Base-by-base conservation (phyloP, 1,140 invertebrate genomes). In the Dendroctonus valens region DNA sequence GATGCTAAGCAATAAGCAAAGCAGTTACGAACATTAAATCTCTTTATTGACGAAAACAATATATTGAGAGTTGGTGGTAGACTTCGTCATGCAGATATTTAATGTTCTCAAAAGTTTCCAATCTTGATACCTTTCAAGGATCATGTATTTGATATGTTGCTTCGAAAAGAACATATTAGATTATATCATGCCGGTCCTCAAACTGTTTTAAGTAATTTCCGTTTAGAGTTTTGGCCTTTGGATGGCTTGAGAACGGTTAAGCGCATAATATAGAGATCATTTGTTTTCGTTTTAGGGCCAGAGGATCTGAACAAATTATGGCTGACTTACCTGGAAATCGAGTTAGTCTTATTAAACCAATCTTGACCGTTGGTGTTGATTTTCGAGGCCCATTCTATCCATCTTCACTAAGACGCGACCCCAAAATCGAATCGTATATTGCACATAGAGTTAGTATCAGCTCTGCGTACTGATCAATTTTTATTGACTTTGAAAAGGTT, bases 51-150 rank as follows among this genome's bases (percentile, higher is more conserved):
- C 60, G 12, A 75, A 11, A 11, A 72, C 8, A 73, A 73, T 7
- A 42, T 80, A 11, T 49, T 82, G 44, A 69, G 79, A 15, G 79
- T 81, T 3, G 80, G 80, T 6, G 77, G 80, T n/a, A 61, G 80
- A 62, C 44, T 81, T 3, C 54, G 58, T n/a, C 58, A 79, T 42
- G 60, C 77, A 1, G 53, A 59, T 12, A 12, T 69, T 37, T 5
- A 72, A 41, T 52, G 62, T 40, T 53, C 72, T 55, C 41, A 53
- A 39, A 65, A 59, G 41, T 44, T 50, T 15, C 44, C 54, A 3
- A 58, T 58, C 37, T 7, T 61, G 44, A 12, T 67, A 6, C 39
- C 50, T 9, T 5, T 39, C 5, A 52, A 61, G 37, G 58, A 61
- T 46, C 11, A 44, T 15, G 40, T 65, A 6, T 49, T 54, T 11